These are phyloP conservation scores for Paragorgia papillata DNA, from an alignment of 92 coral and sea anemone species.

Conservation along the genomic window DNA sequence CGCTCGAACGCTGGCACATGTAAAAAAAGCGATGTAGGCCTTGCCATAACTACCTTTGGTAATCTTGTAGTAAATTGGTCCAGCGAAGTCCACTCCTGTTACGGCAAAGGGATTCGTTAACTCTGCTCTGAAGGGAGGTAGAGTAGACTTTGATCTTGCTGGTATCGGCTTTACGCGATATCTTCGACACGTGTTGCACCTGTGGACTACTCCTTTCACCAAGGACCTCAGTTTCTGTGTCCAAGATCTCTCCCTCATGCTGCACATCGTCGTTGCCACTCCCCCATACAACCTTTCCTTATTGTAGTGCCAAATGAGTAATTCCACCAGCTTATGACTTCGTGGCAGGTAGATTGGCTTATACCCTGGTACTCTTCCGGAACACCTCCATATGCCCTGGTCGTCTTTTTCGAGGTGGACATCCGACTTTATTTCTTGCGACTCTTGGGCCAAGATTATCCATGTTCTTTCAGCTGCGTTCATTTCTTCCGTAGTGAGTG, in stretches of 20 bases:
- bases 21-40: slow-evolving; percentile 51
- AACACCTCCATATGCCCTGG: slow-evolving; percentile 47
- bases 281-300: too few relatives aligned
- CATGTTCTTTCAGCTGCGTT: slow-evolving; percentile 51
- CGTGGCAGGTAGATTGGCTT: slow-evolving; percentile 52
- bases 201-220: too few relatives aligned
- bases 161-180: too few relatives aligned
- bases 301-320: slow-evolving; percentile 41
- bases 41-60: slow-evolving; percentile 25
- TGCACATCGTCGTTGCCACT: too few relatives aligned
- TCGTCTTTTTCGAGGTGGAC: slow-evolving; percentile 49
- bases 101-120: slow-evolving; percentile 52
- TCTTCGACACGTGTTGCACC: too few relatives aligned
- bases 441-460: slow-evolving; percentile 36
- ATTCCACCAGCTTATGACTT: slow-evolving; percentile 16
- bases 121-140: slow-evolving; percentile 47
- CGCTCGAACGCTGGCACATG: too few relatives aligned
- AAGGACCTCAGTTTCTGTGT: too few relatives aligned
- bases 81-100: too few relatives aligned
- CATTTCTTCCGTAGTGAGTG: too few relatives aligned
- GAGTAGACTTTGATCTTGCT: too few relatives aligned
- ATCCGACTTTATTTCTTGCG: slow-evolving; percentile 41
- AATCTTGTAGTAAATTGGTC: slow-evolving; percentile 45
- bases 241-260: too few relatives aligned
- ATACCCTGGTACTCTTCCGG: slow-evolving; percentile 54